These are phyloP conservation scores for Xestia sexstrigata DNA, from an alignment of 2,888 invertebrate species.

Conservation along the genomic window DNA sequence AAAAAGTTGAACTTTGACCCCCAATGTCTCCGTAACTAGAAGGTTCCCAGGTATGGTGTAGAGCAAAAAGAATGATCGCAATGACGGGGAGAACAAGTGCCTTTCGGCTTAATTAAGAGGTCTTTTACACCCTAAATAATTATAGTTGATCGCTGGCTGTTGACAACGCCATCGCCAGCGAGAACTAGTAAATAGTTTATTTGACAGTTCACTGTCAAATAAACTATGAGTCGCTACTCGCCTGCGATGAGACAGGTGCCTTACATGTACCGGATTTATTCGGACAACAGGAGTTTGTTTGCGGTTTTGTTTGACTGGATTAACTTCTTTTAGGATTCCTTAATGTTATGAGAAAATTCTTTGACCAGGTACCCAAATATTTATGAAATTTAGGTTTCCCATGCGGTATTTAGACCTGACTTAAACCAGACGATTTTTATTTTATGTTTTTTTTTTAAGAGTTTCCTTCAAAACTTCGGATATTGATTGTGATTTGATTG, in stretches of 20 bases:
- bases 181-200: too few species aligned
- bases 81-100: too few species aligned
- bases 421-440: neutral
- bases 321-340: neutral
- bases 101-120: too few species aligned
- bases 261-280: slow-evolving; percentile 23
- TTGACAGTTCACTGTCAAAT: too few species aligned
- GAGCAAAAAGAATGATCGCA: too few species aligned
- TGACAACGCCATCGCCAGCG: neutral
- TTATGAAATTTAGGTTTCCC: neutral
- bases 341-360: neutral
- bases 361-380: neutral
- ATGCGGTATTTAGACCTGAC: neutral
- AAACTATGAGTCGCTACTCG: neutral
- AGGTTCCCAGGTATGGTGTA: too few species aligned
- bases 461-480: neutral
- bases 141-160: neutral
- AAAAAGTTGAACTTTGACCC: too few species aligned
- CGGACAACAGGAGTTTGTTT: neutral
- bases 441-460: too few species aligned
- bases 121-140: too few species aligned
- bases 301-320: neutral
- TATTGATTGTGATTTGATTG: neutral
- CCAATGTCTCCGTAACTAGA: too few species aligned
- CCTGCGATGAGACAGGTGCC: neutral